A percentile compares a stretch with the other conserved stretches of the same genome.
Evolutionary conservation across 2,113 vertebrate species (phyloP).

Genomic region (Pterocles gutturalis): DNA sequence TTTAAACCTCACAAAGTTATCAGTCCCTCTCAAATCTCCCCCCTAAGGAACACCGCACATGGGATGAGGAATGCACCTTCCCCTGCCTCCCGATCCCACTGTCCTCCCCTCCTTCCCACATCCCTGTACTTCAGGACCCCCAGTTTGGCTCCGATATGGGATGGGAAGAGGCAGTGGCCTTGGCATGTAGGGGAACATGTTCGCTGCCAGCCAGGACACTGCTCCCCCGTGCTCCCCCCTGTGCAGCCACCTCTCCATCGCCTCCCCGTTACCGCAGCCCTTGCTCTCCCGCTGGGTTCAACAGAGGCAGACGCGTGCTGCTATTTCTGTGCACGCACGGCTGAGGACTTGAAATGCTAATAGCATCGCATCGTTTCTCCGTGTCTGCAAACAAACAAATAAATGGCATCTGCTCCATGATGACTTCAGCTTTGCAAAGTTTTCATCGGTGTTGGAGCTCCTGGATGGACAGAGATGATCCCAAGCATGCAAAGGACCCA

Average conservation of each 20-base stretch:
- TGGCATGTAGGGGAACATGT: accelerated
- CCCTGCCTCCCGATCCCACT: accelerated
- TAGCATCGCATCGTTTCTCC: accelerated
- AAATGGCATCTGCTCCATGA: accelerated
- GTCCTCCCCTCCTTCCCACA: neutral
- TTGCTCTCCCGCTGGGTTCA: neutral
- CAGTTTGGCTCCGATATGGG: neutral
- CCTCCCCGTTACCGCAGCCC: neutral
- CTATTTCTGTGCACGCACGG: accelerated
- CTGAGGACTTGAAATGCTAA: neutral
- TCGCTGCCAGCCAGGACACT: neutral
- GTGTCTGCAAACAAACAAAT: neutral
- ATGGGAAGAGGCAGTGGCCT: accelerated
- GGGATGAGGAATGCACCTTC: neutral
- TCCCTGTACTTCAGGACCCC: neutral
- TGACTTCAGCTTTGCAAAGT: neutral
- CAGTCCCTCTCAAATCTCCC: neutral
- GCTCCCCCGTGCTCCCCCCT: neutral
- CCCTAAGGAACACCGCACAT: neutral
- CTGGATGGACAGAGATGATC: neutral
- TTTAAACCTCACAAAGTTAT: neutral
- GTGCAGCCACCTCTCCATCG: accelerated
- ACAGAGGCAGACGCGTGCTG: accelerated
- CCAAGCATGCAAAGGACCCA: neutral
- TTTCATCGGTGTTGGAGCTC: neutral